Conservation (phyloP, 2,113 vertebrate genomes). For the Indicator indicator region DNA sequence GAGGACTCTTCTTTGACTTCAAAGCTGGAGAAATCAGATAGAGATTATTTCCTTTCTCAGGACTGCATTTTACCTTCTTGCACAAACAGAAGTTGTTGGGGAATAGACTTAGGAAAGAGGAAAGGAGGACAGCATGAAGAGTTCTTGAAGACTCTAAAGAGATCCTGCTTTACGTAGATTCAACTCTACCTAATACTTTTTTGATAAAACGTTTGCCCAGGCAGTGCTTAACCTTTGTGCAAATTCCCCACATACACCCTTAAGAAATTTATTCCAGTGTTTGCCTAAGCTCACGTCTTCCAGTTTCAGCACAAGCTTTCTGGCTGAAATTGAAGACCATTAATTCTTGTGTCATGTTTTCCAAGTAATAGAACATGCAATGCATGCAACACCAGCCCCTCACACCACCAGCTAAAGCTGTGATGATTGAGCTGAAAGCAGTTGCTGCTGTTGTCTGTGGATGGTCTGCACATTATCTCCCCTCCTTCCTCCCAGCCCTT, state of each 20-base stretch:
- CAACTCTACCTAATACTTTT: neutral
- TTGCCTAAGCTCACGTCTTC: neutral
- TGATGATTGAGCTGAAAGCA: neutral
- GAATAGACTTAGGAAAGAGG: neutral
- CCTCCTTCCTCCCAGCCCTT: neutral
- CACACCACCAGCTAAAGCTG: neutral
- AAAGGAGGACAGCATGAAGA: neutral
- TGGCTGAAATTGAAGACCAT: neutral
- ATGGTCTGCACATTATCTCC: neutral
- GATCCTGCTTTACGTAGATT: neutral
- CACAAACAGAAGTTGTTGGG: neutral
- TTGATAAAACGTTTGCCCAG: neutral
- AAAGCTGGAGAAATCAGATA: neutral
- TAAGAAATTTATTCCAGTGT: neutral
- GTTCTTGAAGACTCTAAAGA: neutral
- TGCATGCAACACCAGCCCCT: neutral
- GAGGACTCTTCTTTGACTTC: neutral
- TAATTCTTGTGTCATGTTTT: neutral
- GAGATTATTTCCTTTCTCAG: neutral
- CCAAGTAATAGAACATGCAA: neutral
- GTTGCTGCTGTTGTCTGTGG: neutral
- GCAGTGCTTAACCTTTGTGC: neutral
- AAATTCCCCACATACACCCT: neutral
- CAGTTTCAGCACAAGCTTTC: neutral
- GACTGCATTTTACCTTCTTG: neutral